Evolutionary conservation across 2,888 invertebrate species (phyloP).

Genomic region (Helobdella robusta): DNA sequence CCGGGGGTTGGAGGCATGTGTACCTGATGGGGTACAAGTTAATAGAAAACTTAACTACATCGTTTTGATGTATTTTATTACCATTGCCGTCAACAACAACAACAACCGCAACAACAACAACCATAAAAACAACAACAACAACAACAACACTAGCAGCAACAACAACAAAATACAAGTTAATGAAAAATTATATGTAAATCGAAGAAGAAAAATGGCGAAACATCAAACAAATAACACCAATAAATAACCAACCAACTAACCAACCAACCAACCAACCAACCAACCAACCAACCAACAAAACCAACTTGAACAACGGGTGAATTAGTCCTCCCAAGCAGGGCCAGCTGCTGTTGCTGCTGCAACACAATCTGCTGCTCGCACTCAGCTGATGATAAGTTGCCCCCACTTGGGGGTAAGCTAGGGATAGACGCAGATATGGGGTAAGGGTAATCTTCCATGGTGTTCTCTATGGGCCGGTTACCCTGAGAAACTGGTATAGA

Average conservation of each 20-base stretch:
- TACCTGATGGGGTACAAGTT: too few species aligned
- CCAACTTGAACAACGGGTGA: constrained; percentile 11
- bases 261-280: neutral
- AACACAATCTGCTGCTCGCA: neutral
- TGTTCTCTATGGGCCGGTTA: neutral
- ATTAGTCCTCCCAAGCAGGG: constrained; percentile 1
- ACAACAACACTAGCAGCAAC: neutral
- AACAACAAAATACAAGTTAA: too few species aligned
- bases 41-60: too few species aligned
- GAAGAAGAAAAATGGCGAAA: neutral
- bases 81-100: too few species aligned
- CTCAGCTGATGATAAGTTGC: neutral
- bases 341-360: neutral
- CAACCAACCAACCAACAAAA: neutral
- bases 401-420: neutral
- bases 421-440: neutral
- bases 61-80: too few species aligned
- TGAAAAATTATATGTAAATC: too few species aligned
- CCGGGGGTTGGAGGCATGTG: constrained; percentile 4
- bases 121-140: neutral
- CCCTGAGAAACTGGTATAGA: constrained; percentile 28
- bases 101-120: neutral
- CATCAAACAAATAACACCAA: neutral
- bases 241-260: neutral
- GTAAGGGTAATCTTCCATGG: constrained; percentile 1